A percentile compares a stretch with the other conserved stretches of the same genome.
Evolutionary conservation across 2,797 vertebrate genomes (phyloP).

Genomic region (Mus caroli): DNA sequence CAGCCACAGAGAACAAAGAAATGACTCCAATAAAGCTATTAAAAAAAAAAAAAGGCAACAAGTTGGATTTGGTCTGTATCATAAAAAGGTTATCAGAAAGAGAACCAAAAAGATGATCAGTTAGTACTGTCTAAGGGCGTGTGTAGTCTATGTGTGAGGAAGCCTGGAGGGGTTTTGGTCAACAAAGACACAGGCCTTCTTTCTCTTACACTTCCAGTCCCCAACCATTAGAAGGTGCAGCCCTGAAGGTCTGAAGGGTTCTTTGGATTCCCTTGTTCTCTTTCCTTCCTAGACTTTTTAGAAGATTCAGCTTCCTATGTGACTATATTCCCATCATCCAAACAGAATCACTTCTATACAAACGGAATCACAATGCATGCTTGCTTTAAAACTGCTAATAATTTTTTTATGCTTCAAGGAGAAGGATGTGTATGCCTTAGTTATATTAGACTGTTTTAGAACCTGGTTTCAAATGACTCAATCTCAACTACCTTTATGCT

Average conservation of each 20-base stretch:
- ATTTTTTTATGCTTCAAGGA: constrained; percentile 30
- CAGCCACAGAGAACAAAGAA: constrained; percentile 1
- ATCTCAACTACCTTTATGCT: neutral
- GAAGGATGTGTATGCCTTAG: neutral
- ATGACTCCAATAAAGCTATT: constrained; percentile 38
- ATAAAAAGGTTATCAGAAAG: neutral
- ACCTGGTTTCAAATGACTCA: neutral
- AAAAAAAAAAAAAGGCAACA: constrained; percentile 44
- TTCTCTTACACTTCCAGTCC: neutral
- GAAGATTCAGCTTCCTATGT: constrained; percentile 23
- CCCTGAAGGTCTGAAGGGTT: neutral
- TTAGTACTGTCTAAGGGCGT: neutral
- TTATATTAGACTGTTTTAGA: constrained; percentile 24
- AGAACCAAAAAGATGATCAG: neutral
- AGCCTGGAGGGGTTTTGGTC: neutral
- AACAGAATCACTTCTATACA: constrained; percentile 9
- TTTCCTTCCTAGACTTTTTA: constrained; percentile 3
- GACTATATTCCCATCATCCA: constrained; percentile 22
- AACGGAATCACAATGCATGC: neutral
- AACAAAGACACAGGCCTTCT: neutral
- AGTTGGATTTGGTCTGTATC: constrained; percentile 21
- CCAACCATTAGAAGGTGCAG: neutral
- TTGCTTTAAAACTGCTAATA: constrained; percentile 45
- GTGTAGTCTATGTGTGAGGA: neutral
- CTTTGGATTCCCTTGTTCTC: constrained; percentile 13